Percentiles rank a stretch among this genome's conserved stretches.
Conservation (phyloP, 2,888 invertebrate species). For the Villa cingulata region DNA sequence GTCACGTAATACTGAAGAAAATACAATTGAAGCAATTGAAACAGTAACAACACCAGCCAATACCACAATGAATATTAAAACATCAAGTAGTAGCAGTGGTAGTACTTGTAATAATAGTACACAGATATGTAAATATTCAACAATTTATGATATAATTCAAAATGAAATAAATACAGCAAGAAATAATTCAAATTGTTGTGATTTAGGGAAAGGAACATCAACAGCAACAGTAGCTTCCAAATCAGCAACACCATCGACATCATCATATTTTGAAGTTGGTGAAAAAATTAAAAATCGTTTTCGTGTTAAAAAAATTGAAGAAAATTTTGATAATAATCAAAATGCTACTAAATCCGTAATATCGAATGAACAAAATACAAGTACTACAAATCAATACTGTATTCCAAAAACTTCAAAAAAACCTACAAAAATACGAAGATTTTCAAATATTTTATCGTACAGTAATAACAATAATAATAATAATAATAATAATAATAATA, state of each 20-base stretch:
- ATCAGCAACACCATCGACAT: too few species aligned
- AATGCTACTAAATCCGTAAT: too few species aligned
- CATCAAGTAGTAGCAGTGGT: slow-evolving; percentile 2
- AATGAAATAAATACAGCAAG: slow-evolving; percentile 11
- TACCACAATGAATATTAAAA: neutral
- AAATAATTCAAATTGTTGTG: too few species aligned
- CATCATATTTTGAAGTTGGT: neutral
- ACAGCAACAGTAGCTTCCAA: slow-evolving; percentile 7
- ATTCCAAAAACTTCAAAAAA: slow-evolving; percentile 18
- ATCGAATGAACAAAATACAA: neutral
- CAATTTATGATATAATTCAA: slow-evolving; percentile 36
- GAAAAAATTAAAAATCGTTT: slow-evolving; percentile 25
- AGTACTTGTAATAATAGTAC: slow-evolving; percentile 5
- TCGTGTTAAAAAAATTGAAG: slow-evolving; percentile 32
- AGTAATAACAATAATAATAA: slow-evolving; percentile 12
- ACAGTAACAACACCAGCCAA: too few species aligned
- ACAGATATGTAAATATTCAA: slow-evolving; percentile 27
- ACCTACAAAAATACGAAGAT: slow-evolving; percentile 29
- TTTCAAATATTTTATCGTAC: slow-evolving; percentile 34
- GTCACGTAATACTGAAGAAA: too few species aligned
- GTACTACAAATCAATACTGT: slow-evolving; percentile 4
- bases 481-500: neutral
- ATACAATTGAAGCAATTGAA: too few species aligned
- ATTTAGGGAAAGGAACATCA: too few species aligned
- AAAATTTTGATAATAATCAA: slow-evolving; percentile 13